Evolutionary conservation across 2,797 vertebrate species (phyloP).

Genomic region (Bradypodion pumilum): DNA sequence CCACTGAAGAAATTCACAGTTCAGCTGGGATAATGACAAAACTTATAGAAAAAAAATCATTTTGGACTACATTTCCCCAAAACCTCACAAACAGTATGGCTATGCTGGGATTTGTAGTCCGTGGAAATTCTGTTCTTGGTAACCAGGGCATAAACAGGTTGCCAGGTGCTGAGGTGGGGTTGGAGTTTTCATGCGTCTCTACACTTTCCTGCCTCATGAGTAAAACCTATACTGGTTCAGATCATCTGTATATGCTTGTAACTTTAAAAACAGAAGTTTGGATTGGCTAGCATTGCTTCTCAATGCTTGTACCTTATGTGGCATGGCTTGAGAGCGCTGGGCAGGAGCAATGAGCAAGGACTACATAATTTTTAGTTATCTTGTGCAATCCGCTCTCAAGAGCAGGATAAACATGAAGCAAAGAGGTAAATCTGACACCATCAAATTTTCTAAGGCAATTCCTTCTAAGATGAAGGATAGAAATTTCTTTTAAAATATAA

Average conservation of each 20-base stretch:
- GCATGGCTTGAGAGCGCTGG: no score
- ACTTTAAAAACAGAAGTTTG: background rate
- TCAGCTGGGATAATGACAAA: no score
- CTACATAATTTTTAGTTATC: background rate
- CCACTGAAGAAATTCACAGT: no score
- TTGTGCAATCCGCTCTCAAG: background rate
- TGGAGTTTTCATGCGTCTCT: background rate
- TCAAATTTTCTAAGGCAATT: background rate
- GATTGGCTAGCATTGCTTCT: background rate
- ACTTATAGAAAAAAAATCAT: no score
- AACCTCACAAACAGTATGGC: no score
- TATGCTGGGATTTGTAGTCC: no score
- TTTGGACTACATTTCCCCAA: no score
- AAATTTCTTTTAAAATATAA: conserved; percentile 11
- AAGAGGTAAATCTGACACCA: background rate
- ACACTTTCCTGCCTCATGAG: background rate
- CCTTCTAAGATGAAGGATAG: background rate
- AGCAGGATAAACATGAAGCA: background rate
- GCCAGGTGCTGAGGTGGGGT: no score
- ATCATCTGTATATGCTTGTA: background rate
- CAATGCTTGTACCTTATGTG: background rate
- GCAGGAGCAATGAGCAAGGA: no score
- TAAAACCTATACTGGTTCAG: background rate
- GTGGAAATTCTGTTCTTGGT: no score
- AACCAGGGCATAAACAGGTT: background rate